A percentile compares a stretch with the other conserved stretches of the same genome.
Conservation (phyloP, 2,888 invertebrate species). For the Tinea pellionella region DNA sequence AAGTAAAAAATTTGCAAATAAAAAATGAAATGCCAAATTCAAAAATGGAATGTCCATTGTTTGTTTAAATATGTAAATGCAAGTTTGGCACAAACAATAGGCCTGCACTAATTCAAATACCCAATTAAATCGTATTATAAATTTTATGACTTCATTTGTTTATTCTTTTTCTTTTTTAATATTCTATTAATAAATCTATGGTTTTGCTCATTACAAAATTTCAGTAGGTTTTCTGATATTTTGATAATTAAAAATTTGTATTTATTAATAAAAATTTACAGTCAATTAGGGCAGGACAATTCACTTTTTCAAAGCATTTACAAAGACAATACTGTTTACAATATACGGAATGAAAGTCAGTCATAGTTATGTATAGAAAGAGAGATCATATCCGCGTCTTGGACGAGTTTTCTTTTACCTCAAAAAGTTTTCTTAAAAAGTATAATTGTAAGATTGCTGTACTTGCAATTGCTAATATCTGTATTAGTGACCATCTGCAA, state of each 20-base stretch:
- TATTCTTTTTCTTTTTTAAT: no score
- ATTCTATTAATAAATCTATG: no score
- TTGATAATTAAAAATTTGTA: no score
- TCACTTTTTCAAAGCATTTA: no score
- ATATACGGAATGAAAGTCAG: not conserved
- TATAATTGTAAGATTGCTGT: slow-evolving; percentile 85
- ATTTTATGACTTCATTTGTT: no score
- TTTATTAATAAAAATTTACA: no score
- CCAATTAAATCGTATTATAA: no score
- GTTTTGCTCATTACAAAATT: no score
- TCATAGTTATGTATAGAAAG: not conserved
- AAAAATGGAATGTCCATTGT: not conserved
- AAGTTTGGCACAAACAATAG: not conserved
- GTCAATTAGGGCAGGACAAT: no score
- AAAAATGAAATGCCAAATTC: not conserved
- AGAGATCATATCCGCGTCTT: slow-evolving; percentile 64
- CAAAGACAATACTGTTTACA: not conserved
- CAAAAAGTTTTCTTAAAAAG: slow-evolving; percentile 90
- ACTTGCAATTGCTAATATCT: slow-evolving; percentile 83
- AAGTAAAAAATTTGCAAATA: not conserved
- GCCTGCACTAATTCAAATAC: no score
- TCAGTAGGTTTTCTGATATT: no score
- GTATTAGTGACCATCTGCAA: slow-evolving; percentile 83
- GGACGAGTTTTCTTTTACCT: slow-evolving; percentile 75
- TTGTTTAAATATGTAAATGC: not conserved